These are phyloP conservation scores for Aselliscus stoliczkanus DNA, from an alignment of 2,797 vertebrate genomes.

Conservation along the genomic window DNA sequence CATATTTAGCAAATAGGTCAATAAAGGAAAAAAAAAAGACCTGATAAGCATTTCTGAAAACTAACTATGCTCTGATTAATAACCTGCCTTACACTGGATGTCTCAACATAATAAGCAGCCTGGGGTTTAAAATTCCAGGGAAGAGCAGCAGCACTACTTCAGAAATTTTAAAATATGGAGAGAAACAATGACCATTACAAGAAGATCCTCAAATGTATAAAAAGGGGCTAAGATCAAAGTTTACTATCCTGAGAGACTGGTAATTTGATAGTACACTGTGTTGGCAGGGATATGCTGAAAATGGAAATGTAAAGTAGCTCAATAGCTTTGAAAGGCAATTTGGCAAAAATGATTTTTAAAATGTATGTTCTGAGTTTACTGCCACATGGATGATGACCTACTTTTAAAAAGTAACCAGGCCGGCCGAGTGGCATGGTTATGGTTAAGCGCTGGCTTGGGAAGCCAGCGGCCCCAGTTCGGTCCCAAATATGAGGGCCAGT, in stretches of 20 bases:
- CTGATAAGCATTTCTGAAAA: background rate
- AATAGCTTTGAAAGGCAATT: background rate
- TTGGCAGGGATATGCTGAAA: background rate
- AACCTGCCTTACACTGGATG: background rate
- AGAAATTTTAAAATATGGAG: background rate
- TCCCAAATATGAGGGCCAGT: too few species aligned
- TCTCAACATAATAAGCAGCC: background rate
- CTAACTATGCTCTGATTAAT: background rate
- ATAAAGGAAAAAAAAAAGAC: background rate
- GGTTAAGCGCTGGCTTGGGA: too few species aligned
- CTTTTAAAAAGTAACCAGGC: background rate
- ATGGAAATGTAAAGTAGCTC: background rate
- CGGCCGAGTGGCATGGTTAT: too few species aligned
- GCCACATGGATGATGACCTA: background rate
- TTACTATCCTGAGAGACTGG: background rate
- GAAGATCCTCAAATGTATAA: background rate
- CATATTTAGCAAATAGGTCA: background rate
- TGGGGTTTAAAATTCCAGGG: background rate
- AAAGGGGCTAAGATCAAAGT: background rate
- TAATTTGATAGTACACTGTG: background rate
- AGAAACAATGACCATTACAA: background rate
- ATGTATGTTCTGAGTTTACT: background rate
- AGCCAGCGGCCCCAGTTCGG: too few species aligned
- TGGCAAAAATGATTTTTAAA: background rate
- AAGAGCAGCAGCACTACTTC: background rate